Base-by-base conservation (phyloP, 2,797 vertebrate species). In the Hydrolagus colliei region DNA sequence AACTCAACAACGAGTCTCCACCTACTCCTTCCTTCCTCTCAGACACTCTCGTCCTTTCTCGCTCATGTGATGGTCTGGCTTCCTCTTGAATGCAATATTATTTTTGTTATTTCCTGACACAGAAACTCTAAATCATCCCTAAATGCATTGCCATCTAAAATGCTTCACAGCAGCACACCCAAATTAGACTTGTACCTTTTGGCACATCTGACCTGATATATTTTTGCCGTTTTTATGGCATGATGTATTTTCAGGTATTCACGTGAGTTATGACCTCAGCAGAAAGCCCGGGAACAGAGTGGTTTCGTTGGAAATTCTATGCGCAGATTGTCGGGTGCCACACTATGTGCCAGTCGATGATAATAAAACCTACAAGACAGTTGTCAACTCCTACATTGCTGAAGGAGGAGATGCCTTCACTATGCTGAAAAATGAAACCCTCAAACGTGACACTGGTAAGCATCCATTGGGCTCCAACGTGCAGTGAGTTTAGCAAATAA, bases 391-490 rank as follows among this genome's bases (percentile, higher is more conserved):
- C 82, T 99, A 95, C 82, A 85, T 98, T 74, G 92, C 91, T 79
- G 90, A 2, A 0, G 97, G 97, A 0, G 97, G 97, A 73, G 97
- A 99, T 65, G 94, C 93, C 0, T 98, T 92, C 89, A 52, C 85
- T 1, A 94, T 98, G 95, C 93, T 99, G 87, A 90, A 88, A 68
- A 85, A 95, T 0, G 92, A 95, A 89, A 90, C 87, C 5, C 86
- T 96, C 62, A 96, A 94, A 63, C 95, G 97, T 86, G 90, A 93
- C 89, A 96, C 95, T 72, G 97, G 97, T 98, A 90, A 95, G 93
- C 75, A 14, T 20, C 67, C 12, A 71, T 71, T 52, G 41, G 3
- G 41, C 41, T 52, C 41, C 41, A 52, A 52, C 6, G 1, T 52
- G 41, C 41, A 52, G 41, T 52, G 41, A 52, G 41, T 52, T 52